Evolutionary conservation across 2,797 vertebrate species (phyloP), one percentile per base, ranked within the genome.

Genomic region (Acanthis flammea): DNA sequence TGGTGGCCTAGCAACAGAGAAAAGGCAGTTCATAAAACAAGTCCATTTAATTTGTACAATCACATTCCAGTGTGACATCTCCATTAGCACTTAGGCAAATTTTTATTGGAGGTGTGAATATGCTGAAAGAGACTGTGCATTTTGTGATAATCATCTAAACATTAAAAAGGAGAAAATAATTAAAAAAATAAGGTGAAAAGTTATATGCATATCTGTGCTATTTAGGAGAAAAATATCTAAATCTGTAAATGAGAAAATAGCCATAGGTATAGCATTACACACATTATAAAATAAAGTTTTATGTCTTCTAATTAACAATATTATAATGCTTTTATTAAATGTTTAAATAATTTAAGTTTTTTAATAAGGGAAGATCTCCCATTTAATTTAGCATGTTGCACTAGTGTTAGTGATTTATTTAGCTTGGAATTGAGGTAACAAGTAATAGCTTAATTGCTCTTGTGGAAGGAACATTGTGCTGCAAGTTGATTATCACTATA

Each of bases 201-300:
- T 37, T 54, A 14, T 9, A 42, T 24, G 30, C 8, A 1, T 61
- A 30, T 48, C 12, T 51, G 11, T 71, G 33, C 41, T 77, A 35
- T 37, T 83, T 73, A 45, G 35, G 15, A 67, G 57, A 41, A 91
- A 92, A 80, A 80, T 37, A 28, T 45, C 19, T 73, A 35, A 67
- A 33, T 57, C 28, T 83, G 5, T 58, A 33, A 30, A 7, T 65
- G 47, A 62, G 41, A 19, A 53, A 81, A 75, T 71, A 55, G 8
- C 2, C 30, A 35, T 1, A 33, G 0, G 0, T 76, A 8, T 18
- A 37, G 11, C 31, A 61, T 72, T 86, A 15, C 4, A 22, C 14
- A 55, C 28, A 25, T 70, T 68, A 45, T 58, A 33, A 70, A 91
- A 65, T 5, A 47, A 33, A 28, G 4, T 60, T 77, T 50, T 66